Conservation (phyloP, 1,140 invertebrate species). For the Ceratitis capitata region DNA sequence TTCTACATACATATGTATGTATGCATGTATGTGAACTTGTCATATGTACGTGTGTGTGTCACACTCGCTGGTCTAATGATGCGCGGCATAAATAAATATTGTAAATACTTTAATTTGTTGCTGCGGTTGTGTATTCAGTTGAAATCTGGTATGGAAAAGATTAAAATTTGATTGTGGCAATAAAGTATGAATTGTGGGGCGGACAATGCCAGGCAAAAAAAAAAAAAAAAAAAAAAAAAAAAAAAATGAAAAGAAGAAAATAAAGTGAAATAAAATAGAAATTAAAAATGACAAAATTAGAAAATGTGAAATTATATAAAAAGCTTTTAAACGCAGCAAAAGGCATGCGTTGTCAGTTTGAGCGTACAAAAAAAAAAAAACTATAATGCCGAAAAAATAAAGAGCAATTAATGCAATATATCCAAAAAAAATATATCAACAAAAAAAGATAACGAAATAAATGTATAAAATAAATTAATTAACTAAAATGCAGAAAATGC, state of each 20-base stretch:
- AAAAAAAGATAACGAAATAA: too few species aligned
- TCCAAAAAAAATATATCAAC: too few species aligned
- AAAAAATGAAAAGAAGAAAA: too few species aligned
- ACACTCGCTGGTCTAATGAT: not conserved
- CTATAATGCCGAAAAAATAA: not conserved
- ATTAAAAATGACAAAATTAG: too few species aligned
- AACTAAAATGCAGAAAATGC: too few species aligned
- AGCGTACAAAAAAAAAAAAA: not conserved
- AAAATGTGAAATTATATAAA: not conserved
- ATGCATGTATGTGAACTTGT: not conserved
- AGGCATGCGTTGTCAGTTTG: not conserved
- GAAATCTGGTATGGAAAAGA: not conserved
- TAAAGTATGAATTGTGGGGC: constrained; percentile 17
- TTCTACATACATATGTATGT: not conserved
- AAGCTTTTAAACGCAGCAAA: not conserved
- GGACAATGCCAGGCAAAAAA: not conserved
- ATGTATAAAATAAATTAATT: too few species aligned
- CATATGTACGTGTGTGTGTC: not conserved
- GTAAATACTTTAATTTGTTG: not conserved
- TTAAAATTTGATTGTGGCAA: not conserved
- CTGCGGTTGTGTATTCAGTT: not conserved
- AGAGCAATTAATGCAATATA: not conserved
- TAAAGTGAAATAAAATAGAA: too few species aligned
- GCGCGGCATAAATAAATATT: not conserved
- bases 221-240: too few species aligned